A percentile compares a stretch with the other conserved stretches of the same genome.
phyloP scores from a whole-genome alignment of 1,140 invertebrate species.

The Drosophila lini region DNA sequence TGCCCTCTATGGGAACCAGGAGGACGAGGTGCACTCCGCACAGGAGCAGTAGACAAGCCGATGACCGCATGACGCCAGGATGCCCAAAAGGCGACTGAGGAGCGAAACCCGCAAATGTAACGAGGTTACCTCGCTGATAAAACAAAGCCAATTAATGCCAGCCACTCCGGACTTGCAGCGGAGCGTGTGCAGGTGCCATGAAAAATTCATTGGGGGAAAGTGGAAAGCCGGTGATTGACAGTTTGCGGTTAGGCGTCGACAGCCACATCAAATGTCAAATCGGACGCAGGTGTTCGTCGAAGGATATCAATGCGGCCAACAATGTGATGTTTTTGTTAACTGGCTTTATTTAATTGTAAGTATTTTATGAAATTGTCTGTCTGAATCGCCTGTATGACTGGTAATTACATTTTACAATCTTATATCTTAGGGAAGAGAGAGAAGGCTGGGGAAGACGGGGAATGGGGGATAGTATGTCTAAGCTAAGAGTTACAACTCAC shows the following conservation, averaged over 20 bases:
- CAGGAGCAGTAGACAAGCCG: constrained; percentile 21
- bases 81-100: constrained; percentile 51
- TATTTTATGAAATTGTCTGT: constrained; percentile 72
- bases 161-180: background rate
- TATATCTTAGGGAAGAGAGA: constrained; percentile 46
- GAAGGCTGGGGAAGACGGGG: background rate
- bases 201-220: constrained; percentile 63
- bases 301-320: constrained; percentile 10
- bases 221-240: constrained; percentile 65
- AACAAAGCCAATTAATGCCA: constrained; percentile 63
- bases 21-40: constrained; percentile 28
- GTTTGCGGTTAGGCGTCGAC: constrained; percentile 74
- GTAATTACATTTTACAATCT: constrained; percentile 80
- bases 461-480: constrained; percentile 17
- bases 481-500: constrained; percentile 51
- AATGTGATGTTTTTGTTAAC: constrained; percentile 60
- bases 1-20: constrained; percentile 53
- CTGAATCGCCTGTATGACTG: constrained; percentile 68
- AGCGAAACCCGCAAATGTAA: constrained; percentile 12
- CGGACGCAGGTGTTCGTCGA: constrained; percentile 62
- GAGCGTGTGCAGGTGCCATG: constrained; percentile 41
- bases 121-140: constrained; percentile 49
- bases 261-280: constrained; percentile 50
- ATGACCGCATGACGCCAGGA: constrained; percentile 55
- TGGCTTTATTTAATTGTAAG: constrained; percentile 76